Evolutionary conservation across 2,797 vertebrate species (phyloP).

Genomic region (Lagodon rhomboides): DNA sequence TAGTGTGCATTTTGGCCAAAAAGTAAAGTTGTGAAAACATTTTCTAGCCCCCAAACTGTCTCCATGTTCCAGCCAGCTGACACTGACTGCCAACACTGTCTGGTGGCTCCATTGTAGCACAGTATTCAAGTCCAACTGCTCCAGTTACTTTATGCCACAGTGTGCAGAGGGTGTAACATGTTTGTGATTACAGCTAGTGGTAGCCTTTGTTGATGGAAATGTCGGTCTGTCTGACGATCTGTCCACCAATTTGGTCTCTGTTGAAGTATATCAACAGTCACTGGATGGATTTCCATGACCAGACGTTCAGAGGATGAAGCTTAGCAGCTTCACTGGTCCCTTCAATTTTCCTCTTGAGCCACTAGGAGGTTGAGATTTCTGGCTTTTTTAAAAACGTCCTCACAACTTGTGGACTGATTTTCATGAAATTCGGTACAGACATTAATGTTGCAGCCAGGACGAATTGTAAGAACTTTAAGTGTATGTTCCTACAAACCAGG

Average conservation of each 20-base stretch:
- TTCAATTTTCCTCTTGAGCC: not conserved
- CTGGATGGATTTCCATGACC: not conserved
- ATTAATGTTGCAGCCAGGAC: not conserved
- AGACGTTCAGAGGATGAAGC: slow-evolving; percentile 7
- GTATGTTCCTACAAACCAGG: too few species aligned
- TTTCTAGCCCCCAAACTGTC: slow-evolving; percentile 44
- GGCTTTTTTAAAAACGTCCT: not conserved
- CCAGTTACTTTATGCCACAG: slow-evolving; percentile 4
- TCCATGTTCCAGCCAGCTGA: slow-evolving; percentile 41
- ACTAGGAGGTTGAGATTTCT: not conserved
- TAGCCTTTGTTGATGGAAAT: not conserved
- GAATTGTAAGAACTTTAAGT: too few species aligned
- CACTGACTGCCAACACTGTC: slow-evolving; percentile 35
- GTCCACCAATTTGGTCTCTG: not conserved
- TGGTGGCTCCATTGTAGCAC: slow-evolving; percentile 10
- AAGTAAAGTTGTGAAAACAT: slow-evolving; percentile 26
- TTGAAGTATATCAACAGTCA: slow-evolving; percentile 3
- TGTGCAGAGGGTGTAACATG: not conserved
- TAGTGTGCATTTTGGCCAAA: slow-evolving; percentile 28
- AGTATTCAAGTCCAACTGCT: slow-evolving; percentile 5
- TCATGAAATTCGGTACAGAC: not conserved
- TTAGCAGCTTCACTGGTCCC: not conserved
- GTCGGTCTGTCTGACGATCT: not conserved
- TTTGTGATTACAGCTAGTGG: too few species aligned
- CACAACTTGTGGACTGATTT: not conserved